Conservation (phyloP, 2,113 vertebrate species). For the Ageneiosus marmoratus region DNA sequence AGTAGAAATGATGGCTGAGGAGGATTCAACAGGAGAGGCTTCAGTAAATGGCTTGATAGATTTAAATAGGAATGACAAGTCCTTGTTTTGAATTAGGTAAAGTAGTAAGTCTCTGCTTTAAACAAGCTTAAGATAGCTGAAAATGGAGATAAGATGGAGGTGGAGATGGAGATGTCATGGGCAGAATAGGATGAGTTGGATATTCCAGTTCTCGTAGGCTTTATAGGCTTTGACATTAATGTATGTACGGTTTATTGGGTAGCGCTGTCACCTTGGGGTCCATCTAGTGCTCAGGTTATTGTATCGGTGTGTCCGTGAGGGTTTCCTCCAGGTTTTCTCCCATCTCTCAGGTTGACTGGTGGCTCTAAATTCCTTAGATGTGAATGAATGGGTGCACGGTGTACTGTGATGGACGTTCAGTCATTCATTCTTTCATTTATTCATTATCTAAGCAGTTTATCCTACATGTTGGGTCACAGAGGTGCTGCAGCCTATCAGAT, state of each 20-base stretch:
- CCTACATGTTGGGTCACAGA: too few relatives aligned
- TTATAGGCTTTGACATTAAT: not conserved
- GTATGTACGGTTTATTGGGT: not conserved
- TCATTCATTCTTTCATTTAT: not conserved
- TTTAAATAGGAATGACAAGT: slow-evolving; percentile 54
- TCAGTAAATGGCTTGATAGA: slow-evolving; percentile 45
- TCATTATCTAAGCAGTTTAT: too few relatives aligned
- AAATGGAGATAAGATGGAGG: slow-evolving; percentile 13
- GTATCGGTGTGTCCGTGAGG: not conserved
- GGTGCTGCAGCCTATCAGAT: too few relatives aligned
- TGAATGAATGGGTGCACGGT: not conserved
- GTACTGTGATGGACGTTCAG: not conserved
- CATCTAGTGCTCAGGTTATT: not conserved
- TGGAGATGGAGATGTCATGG: slow-evolving; percentile 19
- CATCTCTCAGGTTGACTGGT: not conserved
- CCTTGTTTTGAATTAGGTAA: slow-evolving; percentile 53
- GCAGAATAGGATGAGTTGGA: not conserved
- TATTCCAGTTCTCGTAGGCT: not conserved
- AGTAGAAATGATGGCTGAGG: slow-evolving; percentile 64
- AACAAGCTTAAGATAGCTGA: slow-evolving; percentile 18
- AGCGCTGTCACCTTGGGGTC: not conserved
- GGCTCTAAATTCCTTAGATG: not conserved
- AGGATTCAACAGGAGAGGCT: slow-evolving; percentile 51
- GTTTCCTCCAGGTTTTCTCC: not conserved
- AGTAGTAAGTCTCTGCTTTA: slow-evolving; percentile 26